Percentiles rank a stretch among this genome's conserved stretches.
phyloP scores from a whole-genome alignment of 2,113 vertebrate genomes.

The Echinops telfairi region DNA sequence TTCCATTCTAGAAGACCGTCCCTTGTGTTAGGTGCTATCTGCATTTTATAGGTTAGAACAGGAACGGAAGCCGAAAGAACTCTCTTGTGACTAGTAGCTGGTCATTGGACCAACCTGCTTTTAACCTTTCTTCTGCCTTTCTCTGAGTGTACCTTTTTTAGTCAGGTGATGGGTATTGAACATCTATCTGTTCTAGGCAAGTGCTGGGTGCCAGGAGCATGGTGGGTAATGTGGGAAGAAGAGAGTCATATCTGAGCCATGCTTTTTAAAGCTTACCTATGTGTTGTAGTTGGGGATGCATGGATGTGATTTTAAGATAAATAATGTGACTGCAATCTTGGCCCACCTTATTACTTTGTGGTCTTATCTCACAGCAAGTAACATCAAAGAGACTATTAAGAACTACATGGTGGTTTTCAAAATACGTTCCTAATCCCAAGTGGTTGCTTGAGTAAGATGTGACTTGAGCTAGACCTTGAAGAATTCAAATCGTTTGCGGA shows the following conservation, averaged over 20 bases:
- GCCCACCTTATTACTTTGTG: not conserved
- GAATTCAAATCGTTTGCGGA: not conserved
- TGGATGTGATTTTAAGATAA: not conserved
- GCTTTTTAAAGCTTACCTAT: not conserved
- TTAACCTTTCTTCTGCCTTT: not conserved
- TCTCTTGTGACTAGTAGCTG: not conserved
- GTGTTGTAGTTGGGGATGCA: slow-evolving; percentile 15
- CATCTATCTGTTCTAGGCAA: not conserved
- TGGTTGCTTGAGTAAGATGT: slow-evolving; percentile 36
- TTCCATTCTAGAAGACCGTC: not conserved
- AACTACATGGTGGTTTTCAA: slow-evolving; percentile 25
- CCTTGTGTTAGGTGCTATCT: not conserved
- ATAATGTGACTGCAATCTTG: slow-evolving; percentile 5
- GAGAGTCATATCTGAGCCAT: not conserved
- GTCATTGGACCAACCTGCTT: not conserved
- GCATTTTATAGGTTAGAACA: not conserved
- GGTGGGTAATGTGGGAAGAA: not conserved
- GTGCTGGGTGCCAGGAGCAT: not conserved
- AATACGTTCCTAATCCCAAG: slow-evolving; percentile 22
- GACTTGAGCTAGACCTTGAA: not conserved
- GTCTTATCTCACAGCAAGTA: not conserved
- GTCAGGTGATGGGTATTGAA: not conserved
- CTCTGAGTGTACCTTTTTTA: not conserved
- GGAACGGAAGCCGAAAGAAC: not conserved
- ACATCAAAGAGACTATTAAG: not conserved